Evolutionary conservation across 2,888 invertebrate species (phyloP).

Genomic region (Microplitis deprimator): DNA sequence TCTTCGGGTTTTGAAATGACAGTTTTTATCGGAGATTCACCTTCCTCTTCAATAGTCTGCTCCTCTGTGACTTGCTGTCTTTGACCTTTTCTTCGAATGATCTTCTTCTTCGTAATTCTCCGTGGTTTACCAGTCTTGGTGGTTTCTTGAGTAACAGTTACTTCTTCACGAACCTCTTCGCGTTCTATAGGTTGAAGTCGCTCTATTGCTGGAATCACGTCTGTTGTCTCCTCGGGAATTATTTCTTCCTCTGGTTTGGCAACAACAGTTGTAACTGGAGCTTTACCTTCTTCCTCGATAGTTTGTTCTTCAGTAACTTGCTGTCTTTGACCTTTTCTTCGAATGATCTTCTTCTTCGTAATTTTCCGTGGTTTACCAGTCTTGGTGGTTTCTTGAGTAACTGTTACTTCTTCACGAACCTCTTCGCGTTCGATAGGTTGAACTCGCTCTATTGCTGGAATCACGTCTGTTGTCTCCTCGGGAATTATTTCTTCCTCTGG

Average conservation of each 20-base stretch:
- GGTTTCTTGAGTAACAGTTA: conserved; percentile 56
- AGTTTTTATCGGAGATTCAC: conserved; percentile 62
- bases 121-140: conserved; percentile 46
- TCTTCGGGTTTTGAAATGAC: conserved; percentile 65
- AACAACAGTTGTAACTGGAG: conserved; percentile 65
- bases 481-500: conserved; percentile 52
- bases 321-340: conserved; percentile 67
- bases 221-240: conserved; percentile 38
- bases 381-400: conserved; percentile 54
- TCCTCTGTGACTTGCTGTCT: conserved; percentile 51
- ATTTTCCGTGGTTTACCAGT: conserved; percentile 54
- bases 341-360: conserved; percentile 68
- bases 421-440: conserved; percentile 56
- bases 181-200: conserved; percentile 48
- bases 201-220: too few relatives aligned
- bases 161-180: conserved; percentile 54
- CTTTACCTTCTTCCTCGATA: conserved; percentile 68
- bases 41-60: conserved; percentile 59
- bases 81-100: conserved; percentile 67
- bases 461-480: conserved; percentile 36
- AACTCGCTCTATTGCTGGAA: conserved; percentile 32
- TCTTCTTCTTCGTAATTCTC: conserved; percentile 57
- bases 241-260: conserved; percentile 57
- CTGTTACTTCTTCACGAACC: conserved; percentile 52
- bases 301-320: conserved; percentile 70